phyloP scores from a whole-genome alignment of 30 jellyfish, hydroid and myxozoan genomes.

The Nemopilema nomurai region DNA sequence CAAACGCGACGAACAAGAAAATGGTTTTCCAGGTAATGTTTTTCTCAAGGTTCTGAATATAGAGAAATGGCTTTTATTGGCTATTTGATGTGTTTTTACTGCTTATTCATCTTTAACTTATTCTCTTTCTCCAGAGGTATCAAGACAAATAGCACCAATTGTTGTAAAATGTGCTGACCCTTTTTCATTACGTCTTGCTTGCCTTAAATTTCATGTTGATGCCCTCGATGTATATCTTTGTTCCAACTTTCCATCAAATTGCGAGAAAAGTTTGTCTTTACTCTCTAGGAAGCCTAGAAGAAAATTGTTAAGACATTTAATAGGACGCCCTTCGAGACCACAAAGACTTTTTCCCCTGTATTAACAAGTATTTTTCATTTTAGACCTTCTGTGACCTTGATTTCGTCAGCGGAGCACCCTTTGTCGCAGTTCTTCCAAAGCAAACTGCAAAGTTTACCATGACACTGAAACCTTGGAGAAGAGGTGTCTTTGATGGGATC shows the following conservation, averaged over 20 bases:
- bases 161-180: too few species aligned
- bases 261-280: too few species aligned
- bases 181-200: too few species aligned
- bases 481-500: constrained; percentile 87
- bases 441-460: constrained; percentile 74
- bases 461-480: constrained; percentile 70
- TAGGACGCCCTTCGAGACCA: too few species aligned
- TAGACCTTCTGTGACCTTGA: constrained; percentile 89
- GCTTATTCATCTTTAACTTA: background rate
- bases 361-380: background rate
- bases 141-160: too few species aligned
- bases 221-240: too few species aligned
- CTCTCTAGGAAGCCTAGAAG: too few species aligned
- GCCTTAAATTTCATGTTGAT: too few species aligned
- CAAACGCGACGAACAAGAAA: constrained; percentile 55
- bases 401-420: constrained; percentile 71
- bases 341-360: background rate
- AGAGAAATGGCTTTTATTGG: background rate
- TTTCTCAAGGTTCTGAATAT: background rate
- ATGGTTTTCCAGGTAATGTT: constrained; percentile 87
- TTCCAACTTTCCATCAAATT: too few species aligned
- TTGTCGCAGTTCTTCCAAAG: constrained; percentile 74
- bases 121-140: background rate
- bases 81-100: background rate
- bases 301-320: too few species aligned